Evolutionary conservation across 2,113 vertebrate species (phyloP).

Genomic region (Dinomys branickii): DNA sequence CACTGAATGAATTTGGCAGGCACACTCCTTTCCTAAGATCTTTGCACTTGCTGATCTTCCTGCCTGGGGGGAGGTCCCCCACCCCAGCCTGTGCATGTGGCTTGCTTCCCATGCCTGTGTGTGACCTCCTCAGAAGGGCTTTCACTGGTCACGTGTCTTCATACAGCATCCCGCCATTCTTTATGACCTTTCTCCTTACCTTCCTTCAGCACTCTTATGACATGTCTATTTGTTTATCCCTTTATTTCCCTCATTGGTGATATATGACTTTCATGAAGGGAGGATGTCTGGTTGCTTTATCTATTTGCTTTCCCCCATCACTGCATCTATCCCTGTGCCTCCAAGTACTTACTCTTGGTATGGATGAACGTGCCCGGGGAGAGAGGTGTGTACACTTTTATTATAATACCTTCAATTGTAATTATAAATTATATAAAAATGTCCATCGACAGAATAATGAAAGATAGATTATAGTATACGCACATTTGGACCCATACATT

Average conservation of each 20-base stretch:
- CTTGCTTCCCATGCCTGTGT: neutral
- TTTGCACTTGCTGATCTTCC: neutral
- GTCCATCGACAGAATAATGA: neutral
- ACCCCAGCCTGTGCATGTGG: neutral
- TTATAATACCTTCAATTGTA: neutral
- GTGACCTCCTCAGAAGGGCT: neutral
- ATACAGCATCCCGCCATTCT: neutral
- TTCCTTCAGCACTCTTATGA: neutral
- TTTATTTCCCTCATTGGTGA: neutral
- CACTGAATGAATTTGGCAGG: neutral
- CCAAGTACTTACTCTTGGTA: neutral
- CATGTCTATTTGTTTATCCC: neutral
- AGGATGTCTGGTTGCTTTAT: neutral
- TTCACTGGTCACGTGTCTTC: neutral
- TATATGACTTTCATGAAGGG: neutral
- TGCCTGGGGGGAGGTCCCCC: neutral
- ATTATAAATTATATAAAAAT: slow-evolving; percentile 15
- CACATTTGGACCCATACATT: neutral
- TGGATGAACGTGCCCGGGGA: neutral
- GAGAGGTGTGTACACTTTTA: neutral
- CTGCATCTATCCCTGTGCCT: neutral
- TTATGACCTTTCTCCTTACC: neutral
- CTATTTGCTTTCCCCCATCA: neutral
- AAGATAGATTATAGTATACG: neutral
- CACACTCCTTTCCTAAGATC: neutral